Evolutionary conservation across 1,140 invertebrate species (phyloP).

Genomic region (Pemphigus obesinymphae): DNA sequence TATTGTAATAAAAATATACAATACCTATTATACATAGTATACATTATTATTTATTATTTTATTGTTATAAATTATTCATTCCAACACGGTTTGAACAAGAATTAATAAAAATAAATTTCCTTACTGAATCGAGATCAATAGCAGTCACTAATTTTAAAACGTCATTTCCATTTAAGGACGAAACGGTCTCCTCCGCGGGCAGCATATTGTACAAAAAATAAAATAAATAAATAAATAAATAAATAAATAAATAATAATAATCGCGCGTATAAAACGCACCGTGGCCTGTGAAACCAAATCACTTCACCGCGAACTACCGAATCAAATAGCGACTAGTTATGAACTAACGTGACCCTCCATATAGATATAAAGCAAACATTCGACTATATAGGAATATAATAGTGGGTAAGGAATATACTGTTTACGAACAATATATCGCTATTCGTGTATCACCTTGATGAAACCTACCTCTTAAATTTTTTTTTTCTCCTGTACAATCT

Average conservation of each 20-base stretch:
- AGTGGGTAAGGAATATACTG: slow-evolving; percentile 5
- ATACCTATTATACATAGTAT: too few relatives aligned
- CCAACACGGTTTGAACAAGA: too few relatives aligned
- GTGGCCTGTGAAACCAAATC: not conserved
- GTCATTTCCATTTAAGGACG: not conserved
- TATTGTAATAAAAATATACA: too few relatives aligned
- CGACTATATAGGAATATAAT: not conserved
- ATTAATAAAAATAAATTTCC: not conserved
- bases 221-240: too few relatives aligned
- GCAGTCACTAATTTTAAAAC: not conserved
- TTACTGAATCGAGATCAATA: not conserved
- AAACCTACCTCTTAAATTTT: slow-evolving; percentile 7
- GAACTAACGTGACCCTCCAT: slow-evolving; percentile 30
- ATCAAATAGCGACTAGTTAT: slow-evolving; percentile 1
- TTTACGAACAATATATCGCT: not conserved
- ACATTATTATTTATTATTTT: too few relatives aligned
- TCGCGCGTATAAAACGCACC: not conserved
- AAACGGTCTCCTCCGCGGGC: not conserved
- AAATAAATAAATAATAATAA: too few relatives aligned
- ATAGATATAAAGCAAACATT: slow-evolving; percentile 11
- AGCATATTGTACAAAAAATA: too few relatives aligned
- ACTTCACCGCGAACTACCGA: slow-evolving; percentile 28
- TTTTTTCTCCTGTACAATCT: not conserved
- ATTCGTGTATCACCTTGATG: slow-evolving; percentile 11
- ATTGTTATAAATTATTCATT: too few relatives aligned